Evolutionary conservation across 2,113 vertebrate genomes (phyloP).

Genomic region (Corythoichthys intestinalis): DNA sequence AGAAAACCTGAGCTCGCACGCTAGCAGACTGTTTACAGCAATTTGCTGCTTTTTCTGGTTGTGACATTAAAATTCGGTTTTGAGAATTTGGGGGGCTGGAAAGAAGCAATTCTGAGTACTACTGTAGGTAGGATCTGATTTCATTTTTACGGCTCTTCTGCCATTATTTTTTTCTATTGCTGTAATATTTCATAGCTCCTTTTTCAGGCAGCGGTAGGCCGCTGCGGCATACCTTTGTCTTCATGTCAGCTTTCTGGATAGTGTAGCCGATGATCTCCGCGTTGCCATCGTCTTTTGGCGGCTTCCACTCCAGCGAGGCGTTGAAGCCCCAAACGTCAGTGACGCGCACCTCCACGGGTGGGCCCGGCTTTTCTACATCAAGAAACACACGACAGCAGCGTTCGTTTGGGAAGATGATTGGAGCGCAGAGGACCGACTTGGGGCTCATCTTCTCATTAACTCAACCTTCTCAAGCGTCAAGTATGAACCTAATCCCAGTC

Average conservation of each 20-base stretch:
- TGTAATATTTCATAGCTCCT: no score
- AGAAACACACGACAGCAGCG: background rate
- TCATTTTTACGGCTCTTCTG: no score
- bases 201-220: no score
- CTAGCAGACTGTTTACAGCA: no score
- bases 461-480: slow-evolving; percentile 56
- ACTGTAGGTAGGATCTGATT: no score
- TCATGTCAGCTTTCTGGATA: slow-evolving; percentile 85
- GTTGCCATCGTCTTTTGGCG: slow-evolving; percentile 84
- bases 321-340: slow-evolving; percentile 90
- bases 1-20: no score
- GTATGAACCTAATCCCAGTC: slow-evolving; percentile 55
- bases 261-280: slow-evolving; percentile 81
- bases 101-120: no score
- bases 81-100: no score
- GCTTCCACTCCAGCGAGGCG: slow-evolving; percentile 82
- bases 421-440: background rate
- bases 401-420: background rate
- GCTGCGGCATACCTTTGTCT: slow-evolving; percentile 76
- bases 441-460: slow-evolving; percentile 59
- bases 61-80: no score
- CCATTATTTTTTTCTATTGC: no score
- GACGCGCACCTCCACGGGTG: slow-evolving; percentile 71
- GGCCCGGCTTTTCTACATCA: slow-evolving; percentile 80
- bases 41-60: no score